Percentiles rank a stretch among this genome's conserved stretches.
Conservation (phyloP, 2,888 invertebrate species). For the Taenaris catops region DNA sequence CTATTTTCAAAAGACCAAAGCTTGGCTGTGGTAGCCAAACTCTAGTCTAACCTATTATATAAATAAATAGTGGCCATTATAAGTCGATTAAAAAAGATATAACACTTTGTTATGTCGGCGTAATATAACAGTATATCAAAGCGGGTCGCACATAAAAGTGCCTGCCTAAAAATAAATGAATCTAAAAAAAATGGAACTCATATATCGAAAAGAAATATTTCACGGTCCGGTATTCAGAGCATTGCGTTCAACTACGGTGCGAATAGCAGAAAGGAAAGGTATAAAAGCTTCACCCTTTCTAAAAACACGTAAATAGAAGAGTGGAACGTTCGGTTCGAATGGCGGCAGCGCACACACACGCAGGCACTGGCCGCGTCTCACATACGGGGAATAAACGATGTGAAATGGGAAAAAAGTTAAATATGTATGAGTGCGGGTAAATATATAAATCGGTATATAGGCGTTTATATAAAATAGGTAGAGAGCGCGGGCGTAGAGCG, state of each 20-base stretch:
- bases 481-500: slow-evolving; percentile 47
- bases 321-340: slow-evolving; percentile 48
- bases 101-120: no score
- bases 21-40: no score
- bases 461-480: slow-evolving; percentile 71
- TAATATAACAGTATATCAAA: no score
- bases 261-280: slow-evolving; percentile 72
- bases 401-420: slow-evolving; percentile 79
- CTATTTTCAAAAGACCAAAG: no score
- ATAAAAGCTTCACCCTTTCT: slow-evolving; percentile 77
- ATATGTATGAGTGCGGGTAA: slow-evolving; percentile 80
- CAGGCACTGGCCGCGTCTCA: slow-evolving; percentile 46
- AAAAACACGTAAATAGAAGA: slow-evolving; percentile 75
- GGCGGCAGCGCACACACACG: slow-evolving; percentile 54
- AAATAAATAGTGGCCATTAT: no score
- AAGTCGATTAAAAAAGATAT: no score
- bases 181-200: slow-evolving; percentile 61
- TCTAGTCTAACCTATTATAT: no score
- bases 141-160: no score
- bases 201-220: slow-evolving; percentile 73
- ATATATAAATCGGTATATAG: slow-evolving; percentile 79
- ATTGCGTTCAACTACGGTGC: slow-evolving; percentile 62
- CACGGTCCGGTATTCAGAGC: slow-evolving; percentile 56
- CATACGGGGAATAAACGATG: slow-evolving; percentile 74
- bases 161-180: no score